Evolutionary conservation across 2,888 invertebrate genomes (phyloP), one percentile per base, ranked within the genome.

Genomic region (Leptinotarsa tumamoca): DNA sequence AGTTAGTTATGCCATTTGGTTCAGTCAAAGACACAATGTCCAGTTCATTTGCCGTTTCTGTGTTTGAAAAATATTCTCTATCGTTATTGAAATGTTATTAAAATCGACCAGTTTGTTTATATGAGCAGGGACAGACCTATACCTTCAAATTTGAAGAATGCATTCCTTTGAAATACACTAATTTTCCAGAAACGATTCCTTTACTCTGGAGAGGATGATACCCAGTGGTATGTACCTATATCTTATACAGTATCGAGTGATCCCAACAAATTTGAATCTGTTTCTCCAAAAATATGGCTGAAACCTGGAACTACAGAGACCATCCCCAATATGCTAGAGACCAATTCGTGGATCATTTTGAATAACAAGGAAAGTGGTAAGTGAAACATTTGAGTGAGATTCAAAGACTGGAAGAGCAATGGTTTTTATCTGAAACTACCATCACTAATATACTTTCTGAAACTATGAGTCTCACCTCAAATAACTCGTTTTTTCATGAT

Each of bases 191-290:
- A 78, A 78, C 71, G 81, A 63, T 83, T 83, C 67, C 69, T 81
- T n/a, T 71, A 79, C 5, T 67, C 68, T 51, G 81, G 78, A 21
- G 54, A 72, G 27, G 69, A 61, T 49, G 66, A 73, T 15, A 76
- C 68, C 4, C 72, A 78, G 84, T 91, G 91, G 88, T 86, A 82
- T 72, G 84, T 92, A 27, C 92, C 92, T 0, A 84, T 92, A 43
- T 90, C 90, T 0, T 92, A 87, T 82, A 89, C 90, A 0, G 88
- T 88, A 0, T 87, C 88, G 51, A 79, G 79, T 0, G 86, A 88
- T 18, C 85, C 82, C 0, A 81, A 90, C 76, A 79, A 78, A 63
- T 91, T 90, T 71, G 52, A 80, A 0, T 82, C 63, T 33, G 63
- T 63, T 14, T 78, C 85, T 18, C 87, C 89, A 0, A 78, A 82